These are phyloP conservation scores for Euproctis similis DNA, from an alignment of 2,888 invertebrate species.

Conservation along the genomic window DNA sequence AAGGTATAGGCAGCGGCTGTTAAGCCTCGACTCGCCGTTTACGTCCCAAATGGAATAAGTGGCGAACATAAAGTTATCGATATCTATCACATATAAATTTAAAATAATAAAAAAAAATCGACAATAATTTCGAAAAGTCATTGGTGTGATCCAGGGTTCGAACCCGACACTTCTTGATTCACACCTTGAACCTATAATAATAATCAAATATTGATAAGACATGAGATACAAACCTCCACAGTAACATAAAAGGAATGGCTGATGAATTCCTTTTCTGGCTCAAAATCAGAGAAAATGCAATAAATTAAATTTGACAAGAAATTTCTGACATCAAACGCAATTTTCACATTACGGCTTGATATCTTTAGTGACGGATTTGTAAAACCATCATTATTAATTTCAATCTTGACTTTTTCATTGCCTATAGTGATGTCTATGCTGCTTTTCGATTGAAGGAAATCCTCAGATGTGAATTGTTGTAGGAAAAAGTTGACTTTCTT, in stretches of 20 bases:
- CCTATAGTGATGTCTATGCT: slow-evolving; percentile 33
- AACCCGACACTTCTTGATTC: too few species aligned
- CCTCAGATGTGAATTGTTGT: slow-evolving; percentile 32
- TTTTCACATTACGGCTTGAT: slow-evolving; percentile 29
- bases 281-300: slow-evolving; percentile 21
- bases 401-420: slow-evolving; percentile 31
- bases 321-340: slow-evolving; percentile 40
- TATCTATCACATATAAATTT: too few species aligned
- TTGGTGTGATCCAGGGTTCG: too few species aligned
- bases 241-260: slow-evolving; percentile 37
- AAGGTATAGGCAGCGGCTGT: too few species aligned
- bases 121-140: too few species aligned
- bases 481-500: slow-evolving; percentile 30
- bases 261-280: slow-evolving; percentile 30
- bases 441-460: slow-evolving; percentile 40
- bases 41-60: too few species aligned
- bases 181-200: too few species aligned
- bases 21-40: too few species aligned
- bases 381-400: slow-evolving; percentile 43
- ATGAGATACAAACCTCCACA: slow-evolving; percentile 38
- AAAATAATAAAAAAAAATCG: too few species aligned
- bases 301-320: slow-evolving; percentile 45
- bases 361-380: slow-evolving; percentile 36
- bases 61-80: too few species aligned
- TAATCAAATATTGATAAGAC: too few species aligned